Evolutionary conservation across 2,888 invertebrate species (phyloP).

Genomic region (Phragmatobia fuliginosa): DNA sequence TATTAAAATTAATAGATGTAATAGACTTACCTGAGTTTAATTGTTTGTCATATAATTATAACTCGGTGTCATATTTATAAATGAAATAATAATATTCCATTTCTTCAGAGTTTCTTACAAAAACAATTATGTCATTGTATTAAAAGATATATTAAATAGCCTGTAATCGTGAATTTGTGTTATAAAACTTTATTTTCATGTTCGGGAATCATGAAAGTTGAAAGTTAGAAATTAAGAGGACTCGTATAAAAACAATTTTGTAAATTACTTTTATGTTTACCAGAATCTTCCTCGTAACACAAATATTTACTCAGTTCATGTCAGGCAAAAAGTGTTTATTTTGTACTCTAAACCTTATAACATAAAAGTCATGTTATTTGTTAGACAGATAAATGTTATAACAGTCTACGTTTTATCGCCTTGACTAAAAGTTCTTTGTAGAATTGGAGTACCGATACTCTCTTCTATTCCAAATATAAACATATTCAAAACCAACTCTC

Average conservation of each 20-base stretch:
- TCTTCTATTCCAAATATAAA: constrained; percentile 16
- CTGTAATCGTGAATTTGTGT: constrained; percentile 50
- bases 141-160: constrained; percentile 62
- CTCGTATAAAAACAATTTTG: constrained; percentile 34
- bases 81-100: not conserved
- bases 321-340: constrained; percentile 15
- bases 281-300: constrained; percentile 27
- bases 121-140: constrained; percentile 63
- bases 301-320: constrained; percentile 38
- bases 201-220: constrained; percentile 53
- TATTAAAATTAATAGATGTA: no score
- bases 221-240: constrained; percentile 40
- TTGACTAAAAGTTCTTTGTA: not conserved
- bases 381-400: constrained; percentile 16
- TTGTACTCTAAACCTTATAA: not conserved
- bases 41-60: no score
- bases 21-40: no score
- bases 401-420: not conserved
- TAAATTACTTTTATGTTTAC: constrained; percentile 33
- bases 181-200: constrained; percentile 45
- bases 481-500: constrained; percentile 16
- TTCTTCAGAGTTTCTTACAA: constrained; percentile 37
- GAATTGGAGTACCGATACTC: not conserved
- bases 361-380: not conserved
- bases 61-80: constrained; percentile 8